Evolutionary conservation across 2,888 invertebrate species (phyloP), one percentile per base, ranked within the genome.

Genomic region (Drosophila vallismaia): DNA sequence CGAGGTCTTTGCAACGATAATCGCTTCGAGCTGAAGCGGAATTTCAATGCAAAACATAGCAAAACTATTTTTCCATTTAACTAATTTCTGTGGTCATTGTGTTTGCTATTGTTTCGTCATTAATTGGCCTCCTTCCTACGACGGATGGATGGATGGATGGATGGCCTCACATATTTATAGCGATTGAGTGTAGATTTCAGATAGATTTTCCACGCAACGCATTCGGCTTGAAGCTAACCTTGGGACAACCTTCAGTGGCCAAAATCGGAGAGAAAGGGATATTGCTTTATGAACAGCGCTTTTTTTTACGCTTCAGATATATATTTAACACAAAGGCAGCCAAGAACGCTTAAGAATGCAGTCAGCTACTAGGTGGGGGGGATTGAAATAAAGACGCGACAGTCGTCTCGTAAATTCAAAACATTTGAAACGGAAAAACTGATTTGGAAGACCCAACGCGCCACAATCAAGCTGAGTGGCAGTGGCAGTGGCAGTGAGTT

Each of bases 61-160:
- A 70, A 75, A 84, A 85, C 84, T 76, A 85, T 85, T 85, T 87
- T 82, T 87, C 83, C 87, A 80, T 80, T 87, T 85, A 85, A 79
- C 87, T 85, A 80, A 85, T 85, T 85, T 85, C 51, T 73, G 78
- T 71, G 74, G 71, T 76, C 62, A 55, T 62, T 76, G 73, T 66
- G 62, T 53, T 10, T 70, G 50, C 57, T 51, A 62, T 44, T 66
- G 46, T 56, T 79, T 85, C 82, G 66, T 79, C 82, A 82, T 79
- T 85, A 79, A 85, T 82, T 82, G 85, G 79, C 82, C 76, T 69
- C 71, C 52, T 56, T 57, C 58, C 68, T 68, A 7, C 40, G 40
- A 8, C 3, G 9, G 14, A 8, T 24, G 14, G 14, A 14, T 42
- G 42, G 36, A n/a, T 36, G 36, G 33, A 36, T 36, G n/a, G 36